Evolutionary conservation across 1,140 invertebrate species (phyloP).

Genomic region (Luehdorfia chinensis): DNA sequence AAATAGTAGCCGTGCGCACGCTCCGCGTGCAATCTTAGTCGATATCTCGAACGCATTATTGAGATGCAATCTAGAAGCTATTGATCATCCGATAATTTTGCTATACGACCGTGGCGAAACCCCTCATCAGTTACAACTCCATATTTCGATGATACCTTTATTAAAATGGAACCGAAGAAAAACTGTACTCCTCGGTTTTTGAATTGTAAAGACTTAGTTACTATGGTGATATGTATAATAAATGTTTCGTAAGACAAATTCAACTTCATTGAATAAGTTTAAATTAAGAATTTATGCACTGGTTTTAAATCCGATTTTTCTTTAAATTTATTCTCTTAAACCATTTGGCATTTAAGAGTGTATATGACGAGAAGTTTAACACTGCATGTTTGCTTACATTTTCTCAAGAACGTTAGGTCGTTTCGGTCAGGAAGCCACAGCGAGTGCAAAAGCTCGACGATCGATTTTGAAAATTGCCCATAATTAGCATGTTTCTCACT

Average conservation of each 20-base stretch:
- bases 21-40: conserved; percentile 48
- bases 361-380: conserved; percentile 19
- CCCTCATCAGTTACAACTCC: conserved; percentile 56
- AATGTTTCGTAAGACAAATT: too few species aligned
- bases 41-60: conserved; percentile 66
- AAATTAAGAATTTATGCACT: too few species aligned
- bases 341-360: too few species aligned
- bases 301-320: too few species aligned
- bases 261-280: too few species aligned
- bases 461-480: conserved; percentile 75
- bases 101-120: conserved; percentile 57
- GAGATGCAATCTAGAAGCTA: conserved; percentile 71
- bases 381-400: conserved; percentile 43
- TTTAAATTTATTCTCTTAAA: background rate
- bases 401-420: conserved; percentile 46
- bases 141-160: conserved; percentile 58
- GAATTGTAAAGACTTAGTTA: too few species aligned
- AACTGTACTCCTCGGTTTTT: too few species aligned
- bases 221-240: too few species aligned
- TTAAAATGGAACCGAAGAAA: conserved; percentile 60
- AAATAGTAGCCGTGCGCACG: conserved; percentile 51
- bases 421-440: conserved; percentile 51
- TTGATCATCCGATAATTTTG: conserved; percentile 65
- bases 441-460: conserved; percentile 62
- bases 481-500: conserved; percentile 73